Conservation (phyloP, 2,888 invertebrate species). For the Mycalesis mineus region DNA sequence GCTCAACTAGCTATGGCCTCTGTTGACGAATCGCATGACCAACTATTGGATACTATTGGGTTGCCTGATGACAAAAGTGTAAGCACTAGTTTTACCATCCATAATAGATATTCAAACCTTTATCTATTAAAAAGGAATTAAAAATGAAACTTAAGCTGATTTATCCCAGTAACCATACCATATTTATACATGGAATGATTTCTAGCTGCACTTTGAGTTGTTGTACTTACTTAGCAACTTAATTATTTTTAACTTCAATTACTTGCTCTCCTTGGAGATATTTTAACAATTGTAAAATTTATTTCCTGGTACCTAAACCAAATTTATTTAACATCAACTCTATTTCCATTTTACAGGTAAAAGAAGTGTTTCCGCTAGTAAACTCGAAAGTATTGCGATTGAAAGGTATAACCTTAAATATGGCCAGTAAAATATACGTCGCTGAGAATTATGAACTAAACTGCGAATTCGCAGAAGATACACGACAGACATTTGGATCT, state of each 20-base stretch:
- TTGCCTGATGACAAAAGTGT: conserved; percentile 51
- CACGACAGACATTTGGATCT: conserved; percentile 79
- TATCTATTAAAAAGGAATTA: no score
- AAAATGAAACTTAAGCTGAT: no score
- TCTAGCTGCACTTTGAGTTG: no score
- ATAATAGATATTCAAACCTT: no score
- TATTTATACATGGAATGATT: no score
- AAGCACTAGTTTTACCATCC: conserved; percentile 21
- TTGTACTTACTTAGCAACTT: no score
- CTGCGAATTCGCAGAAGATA: conserved; percentile 71
- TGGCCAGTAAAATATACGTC: conserved; percentile 84
- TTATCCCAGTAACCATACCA: no score
- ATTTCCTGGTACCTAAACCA: no score
- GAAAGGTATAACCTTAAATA: conserved; percentile 74
- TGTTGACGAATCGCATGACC: conserved; percentile 53
- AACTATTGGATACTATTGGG: conserved; percentile 51
- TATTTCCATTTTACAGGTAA: conserved; percentile 48
- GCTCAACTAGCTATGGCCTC: conserved; percentile 57
- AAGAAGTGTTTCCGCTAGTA: conserved; percentile 43
- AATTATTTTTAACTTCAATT: no score
- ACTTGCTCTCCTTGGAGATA: no score
- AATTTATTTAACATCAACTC: no score
- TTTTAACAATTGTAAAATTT: no score
- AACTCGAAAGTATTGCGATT: conserved; percentile 41
- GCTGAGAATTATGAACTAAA: conserved; percentile 69